Base-by-base conservation (phyloP, 2,888 invertebrate genomes). In the Slavum lentiscoides region DNA sequence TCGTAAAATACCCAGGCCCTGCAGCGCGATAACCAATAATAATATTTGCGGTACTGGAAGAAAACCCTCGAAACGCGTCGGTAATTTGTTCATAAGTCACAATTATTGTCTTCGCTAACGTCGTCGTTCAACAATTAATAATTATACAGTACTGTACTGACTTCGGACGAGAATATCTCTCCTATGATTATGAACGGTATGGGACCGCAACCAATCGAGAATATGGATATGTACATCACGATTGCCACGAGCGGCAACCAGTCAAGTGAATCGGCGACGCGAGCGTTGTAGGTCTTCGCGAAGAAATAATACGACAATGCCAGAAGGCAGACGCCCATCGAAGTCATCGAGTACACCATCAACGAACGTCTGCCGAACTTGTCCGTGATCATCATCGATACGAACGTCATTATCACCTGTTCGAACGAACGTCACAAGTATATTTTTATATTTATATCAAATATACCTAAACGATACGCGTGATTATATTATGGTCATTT, bases 121-220 rank as follows among this genome's bases (percentile, higher is more conserved):
- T 30, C 21, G 11, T 21, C 21, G 21, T 21, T 23, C 30, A 30
- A 30, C 2, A 30, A 30, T 30, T 30, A 30, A 30, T 30, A 30
- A 30, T 4, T n/a, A n/a, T n/a, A n/a, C n/a, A n/a, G 0, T 23
- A 9, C 19, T 15, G 6, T 7, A 55, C 55, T 21, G 0, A 90
- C 80, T 84, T 93, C 91, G 0, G 91, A 88, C 37, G 94, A 88
- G 86, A 95, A 92, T 37, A 94, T 86, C 85, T 94, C 94, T 0
- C 92, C 90, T 89, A 91, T 91, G 89, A 93, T 90, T 84, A 92
- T 86, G 93, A 94, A 94, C 0, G 94, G 94, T 70, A 94, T 91
- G 0, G 94, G 94, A 0, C 94, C 94, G 85, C 92, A 91, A 17
- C 94, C 94, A 84, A 92, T 86, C 1, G 90, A 90, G 86, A 91